Percentiles rank a stretch among this genome's conserved stretches.
These are phyloP conservation scores for roundworm (Caenorhabditis elegans) DNA, from an alignment of 1,140 invertebrate species.

Conservation along the genomic window DNA sequence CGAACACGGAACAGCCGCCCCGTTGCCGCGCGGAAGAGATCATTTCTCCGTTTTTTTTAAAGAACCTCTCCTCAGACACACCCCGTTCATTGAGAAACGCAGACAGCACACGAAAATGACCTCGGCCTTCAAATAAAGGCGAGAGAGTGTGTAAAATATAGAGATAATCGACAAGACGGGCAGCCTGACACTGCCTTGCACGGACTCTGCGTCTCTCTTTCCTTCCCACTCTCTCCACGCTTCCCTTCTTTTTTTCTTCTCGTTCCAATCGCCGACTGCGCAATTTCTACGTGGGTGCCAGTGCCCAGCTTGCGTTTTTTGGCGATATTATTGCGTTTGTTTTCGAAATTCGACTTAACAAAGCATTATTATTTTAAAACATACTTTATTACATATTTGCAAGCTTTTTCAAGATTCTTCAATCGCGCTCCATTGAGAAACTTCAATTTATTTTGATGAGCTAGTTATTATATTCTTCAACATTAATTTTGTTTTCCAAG, in stretches of 20 bases:
- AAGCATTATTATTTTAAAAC: background rate
- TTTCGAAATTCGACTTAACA: background rate
- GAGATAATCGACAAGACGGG: background rate
- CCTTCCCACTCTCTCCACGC: background rate
- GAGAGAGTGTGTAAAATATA: background rate
- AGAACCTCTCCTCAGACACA: background rate
- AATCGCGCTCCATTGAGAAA: no score
- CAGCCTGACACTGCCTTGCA: constrained; percentile 11
- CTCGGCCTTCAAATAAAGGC: background rate
- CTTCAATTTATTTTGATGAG: no score
- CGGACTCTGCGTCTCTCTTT: background rate
- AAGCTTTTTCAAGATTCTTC: no score
- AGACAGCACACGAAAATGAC: background rate
- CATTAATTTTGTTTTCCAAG: no score
- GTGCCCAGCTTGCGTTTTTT: background rate
- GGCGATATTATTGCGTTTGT: background rate
- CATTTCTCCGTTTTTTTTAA: background rate
- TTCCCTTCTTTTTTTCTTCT: background rate
- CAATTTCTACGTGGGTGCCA: background rate
- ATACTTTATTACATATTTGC: background rate
- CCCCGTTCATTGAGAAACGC: background rate
- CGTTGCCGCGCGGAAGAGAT: constrained; percentile 5
- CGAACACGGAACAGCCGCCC: no score
- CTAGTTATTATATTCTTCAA: no score
- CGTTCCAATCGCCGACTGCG: constrained; percentile 22